Evolutionary conservation across 2,797 vertebrate species (phyloP).

Genomic region (Scyliorhinus canicula): DNA sequence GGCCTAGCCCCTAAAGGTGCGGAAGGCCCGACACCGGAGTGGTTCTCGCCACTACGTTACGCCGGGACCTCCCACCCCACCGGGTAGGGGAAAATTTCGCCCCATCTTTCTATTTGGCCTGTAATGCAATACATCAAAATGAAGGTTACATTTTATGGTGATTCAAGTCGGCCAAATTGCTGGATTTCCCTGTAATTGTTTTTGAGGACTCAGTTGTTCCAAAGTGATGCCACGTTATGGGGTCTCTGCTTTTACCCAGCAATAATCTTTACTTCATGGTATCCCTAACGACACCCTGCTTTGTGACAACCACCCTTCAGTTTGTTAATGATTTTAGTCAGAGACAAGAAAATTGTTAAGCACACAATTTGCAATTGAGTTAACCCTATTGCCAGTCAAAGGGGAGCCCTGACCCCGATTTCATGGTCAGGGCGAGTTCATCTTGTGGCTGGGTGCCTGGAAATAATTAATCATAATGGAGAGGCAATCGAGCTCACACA

Average conservation of each 20-base stretch:
- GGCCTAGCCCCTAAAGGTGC: too few relatives aligned
- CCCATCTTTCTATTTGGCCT: neutral
- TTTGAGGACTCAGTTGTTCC: neutral
- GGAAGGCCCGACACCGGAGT: too few relatives aligned
- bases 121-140: neutral
- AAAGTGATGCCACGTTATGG: neutral
- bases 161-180: neutral
- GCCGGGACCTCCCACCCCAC: too few relatives aligned
- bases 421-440: neutral
- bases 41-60: too few relatives aligned
- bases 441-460: neutral
- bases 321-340: neutral
- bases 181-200: neutral
- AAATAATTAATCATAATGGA: neutral
- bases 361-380: neutral
- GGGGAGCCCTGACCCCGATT: neutral
- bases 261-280: neutral
- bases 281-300: neutral
- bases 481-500: neutral
- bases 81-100: too few relatives aligned
- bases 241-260: neutral
- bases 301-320: neutral
- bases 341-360: neutral
- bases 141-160: too few relatives aligned
- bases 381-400: neutral